Percentiles rank a stretch among this genome's conserved stretches.
These are phyloP conservation scores for Plectrocnemia conspersa DNA, from an alignment of 1,140 invertebrate genomes.

Conservation along the genomic window DNA sequence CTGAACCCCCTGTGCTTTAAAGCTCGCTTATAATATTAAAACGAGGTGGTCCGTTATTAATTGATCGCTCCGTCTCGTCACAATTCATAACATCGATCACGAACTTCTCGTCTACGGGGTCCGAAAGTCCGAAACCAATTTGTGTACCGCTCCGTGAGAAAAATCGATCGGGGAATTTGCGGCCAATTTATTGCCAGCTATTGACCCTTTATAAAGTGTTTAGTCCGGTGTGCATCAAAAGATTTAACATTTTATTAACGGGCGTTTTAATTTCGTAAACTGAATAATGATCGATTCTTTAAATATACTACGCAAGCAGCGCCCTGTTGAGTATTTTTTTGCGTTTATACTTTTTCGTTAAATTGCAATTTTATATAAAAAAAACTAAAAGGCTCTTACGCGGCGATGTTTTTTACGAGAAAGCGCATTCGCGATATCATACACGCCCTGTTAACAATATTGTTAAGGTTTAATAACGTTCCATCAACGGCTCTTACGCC, in stretches of 20 bases:
- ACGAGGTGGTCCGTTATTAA: constrained; percentile 22
- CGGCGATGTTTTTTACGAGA: not conserved
- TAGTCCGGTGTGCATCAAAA: constrained; percentile 25
- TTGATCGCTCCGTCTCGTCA: not conserved
- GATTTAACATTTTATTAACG: constrained; percentile 29
- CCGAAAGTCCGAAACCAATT: constrained; percentile 17
- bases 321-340: too few species aligned
- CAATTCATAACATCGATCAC: not conserved
- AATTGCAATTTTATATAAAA: too few species aligned
- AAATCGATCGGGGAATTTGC: constrained; percentile 18
- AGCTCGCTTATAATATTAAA: constrained; percentile 25
- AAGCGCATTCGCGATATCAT: too few species aligned
- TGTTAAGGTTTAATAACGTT: too few species aligned
- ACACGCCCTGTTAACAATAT: too few species aligned
- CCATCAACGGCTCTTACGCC: too few species aligned
- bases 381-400: too few species aligned
- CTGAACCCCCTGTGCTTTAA: constrained; percentile 29
- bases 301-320: not conserved
- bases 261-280: constrained; percentile 8
- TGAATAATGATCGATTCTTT: constrained; percentile 14
- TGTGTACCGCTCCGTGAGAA: not conserved
- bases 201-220: constrained; percentile 34
- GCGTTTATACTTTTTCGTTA: too few species aligned
- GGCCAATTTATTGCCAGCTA: constrained; percentile 27
- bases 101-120: constrained; percentile 3